Percentiles rank a stretch among this genome's conserved stretches.
phyloP scores from a whole-genome alignment of 1,140 invertebrate genomes.

The Nasonia giraulti region DNA sequence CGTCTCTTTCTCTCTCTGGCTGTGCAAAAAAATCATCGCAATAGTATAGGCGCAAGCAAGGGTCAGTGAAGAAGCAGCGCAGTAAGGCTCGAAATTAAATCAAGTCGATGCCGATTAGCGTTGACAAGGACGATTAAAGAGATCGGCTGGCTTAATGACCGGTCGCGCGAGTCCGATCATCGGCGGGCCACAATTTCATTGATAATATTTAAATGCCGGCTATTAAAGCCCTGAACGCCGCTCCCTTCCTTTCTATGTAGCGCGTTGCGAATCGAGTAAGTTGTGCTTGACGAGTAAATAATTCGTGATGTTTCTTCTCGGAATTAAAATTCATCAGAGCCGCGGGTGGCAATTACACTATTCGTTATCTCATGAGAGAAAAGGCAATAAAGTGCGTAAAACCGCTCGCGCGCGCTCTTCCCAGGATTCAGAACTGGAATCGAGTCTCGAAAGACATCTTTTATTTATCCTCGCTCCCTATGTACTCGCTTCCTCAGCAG shows the following conservation, averaged over 20 bases:
- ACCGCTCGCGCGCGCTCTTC: not conserved
- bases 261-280: not conserved
- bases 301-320: not conserved
- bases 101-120: conserved; percentile 69
- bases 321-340: conserved; percentile 10
- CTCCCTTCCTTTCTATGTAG: conserved; percentile 53
- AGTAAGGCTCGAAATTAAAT: conserved; percentile 66
- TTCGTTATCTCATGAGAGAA: conserved; percentile 7
- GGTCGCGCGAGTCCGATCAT: conserved; percentile 52
- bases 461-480: not conserved
- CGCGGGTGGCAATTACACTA: not conserved
- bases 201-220: conserved; percentile 73
- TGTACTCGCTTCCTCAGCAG: too few species aligned
- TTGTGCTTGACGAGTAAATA: not conserved
- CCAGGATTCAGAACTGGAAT: not conserved
- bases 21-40: not conserved
- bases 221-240: conserved; percentile 60
- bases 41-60: not conserved
- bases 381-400: conserved; percentile 2
- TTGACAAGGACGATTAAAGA: conserved; percentile 70
- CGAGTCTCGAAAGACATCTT: conserved; percentile 8
- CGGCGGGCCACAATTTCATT: conserved; percentile 68
- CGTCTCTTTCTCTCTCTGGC: not conserved
- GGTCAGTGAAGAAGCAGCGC: not conserved
- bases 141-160: conserved; percentile 57